phyloP scores from a whole-genome alignment of 92 coral and sea anemone species.

The Metridium senile region DNA sequence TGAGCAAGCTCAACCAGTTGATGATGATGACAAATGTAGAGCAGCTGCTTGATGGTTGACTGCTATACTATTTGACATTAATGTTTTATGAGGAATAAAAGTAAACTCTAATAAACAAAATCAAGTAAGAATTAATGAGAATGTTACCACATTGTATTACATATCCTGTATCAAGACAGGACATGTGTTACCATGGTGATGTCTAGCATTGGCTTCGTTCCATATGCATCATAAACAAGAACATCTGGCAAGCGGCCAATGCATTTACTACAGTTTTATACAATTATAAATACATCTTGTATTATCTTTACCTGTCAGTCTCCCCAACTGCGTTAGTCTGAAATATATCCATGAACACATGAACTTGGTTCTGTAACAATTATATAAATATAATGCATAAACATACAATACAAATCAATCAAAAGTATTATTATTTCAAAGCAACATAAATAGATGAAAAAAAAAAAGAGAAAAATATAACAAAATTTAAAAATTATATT shows the following conservation, averaged over 20 bases:
- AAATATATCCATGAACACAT: constrained; percentile 92
- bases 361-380: constrained; percentile 91
- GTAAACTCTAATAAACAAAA: not conserved
- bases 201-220: constrained; percentile 16
- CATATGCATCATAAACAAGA: constrained; percentile 19
- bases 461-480: not conserved
- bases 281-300: not conserved
- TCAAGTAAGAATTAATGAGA: not conserved
- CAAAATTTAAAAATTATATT: too few species aligned
- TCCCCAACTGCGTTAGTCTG: constrained; percentile 85
- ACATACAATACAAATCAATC: not conserved
- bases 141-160: not conserved
- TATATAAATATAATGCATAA: constrained; percentile 8
- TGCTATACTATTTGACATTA: too few species aligned
- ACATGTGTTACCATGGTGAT: constrained; percentile 5
- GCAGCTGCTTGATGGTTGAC: too few species aligned
- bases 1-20: too few species aligned
- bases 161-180: not conserved
- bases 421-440: not conserved
- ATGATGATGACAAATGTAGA: too few species aligned
- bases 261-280: too few species aligned
- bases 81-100: not conserved
- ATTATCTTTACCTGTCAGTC: constrained; percentile 62
- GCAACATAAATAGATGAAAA: not conserved
- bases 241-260: constrained; percentile 20